Conservation (phyloP, 1,140 invertebrate genomes). For the Hyles vespertilio region DNA sequence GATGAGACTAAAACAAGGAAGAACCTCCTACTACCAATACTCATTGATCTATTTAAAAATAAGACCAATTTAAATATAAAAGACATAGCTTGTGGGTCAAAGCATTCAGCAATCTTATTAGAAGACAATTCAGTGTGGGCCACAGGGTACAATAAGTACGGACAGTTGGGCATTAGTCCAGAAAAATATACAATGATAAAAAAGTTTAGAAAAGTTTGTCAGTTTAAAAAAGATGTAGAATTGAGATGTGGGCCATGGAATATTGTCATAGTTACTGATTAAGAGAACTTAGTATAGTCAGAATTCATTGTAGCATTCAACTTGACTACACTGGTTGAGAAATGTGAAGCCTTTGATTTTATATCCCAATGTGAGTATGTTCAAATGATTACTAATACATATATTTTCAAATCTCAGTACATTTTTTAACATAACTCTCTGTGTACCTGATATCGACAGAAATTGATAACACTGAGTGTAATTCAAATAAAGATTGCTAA, state of each 20-base stretch:
- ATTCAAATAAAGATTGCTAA: too few relatives aligned
- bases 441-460: too few relatives aligned
- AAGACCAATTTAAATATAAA: conserved; percentile 69
- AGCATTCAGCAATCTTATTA: conserved; percentile 79
- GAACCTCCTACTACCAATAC: conserved; percentile 70
- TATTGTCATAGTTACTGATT: conserved; percentile 31
- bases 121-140: conserved; percentile 81
- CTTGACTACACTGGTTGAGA: too few relatives aligned
- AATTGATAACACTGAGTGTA: too few relatives aligned
- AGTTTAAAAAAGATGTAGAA: conserved; percentile 19
- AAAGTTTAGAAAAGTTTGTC: conserved; percentile 43
- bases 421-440: too few relatives aligned
- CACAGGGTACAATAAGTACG: conserved; percentile 84
- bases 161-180: conserved; percentile 78
- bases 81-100: conserved; percentile 81
- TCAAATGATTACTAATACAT: too few relatives aligned
- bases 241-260: conserved; percentile 58
- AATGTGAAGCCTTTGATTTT: too few relatives aligned
- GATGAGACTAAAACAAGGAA: conserved; percentile 40
- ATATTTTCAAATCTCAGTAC: too few relatives aligned
- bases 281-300: conserved; percentile 3
- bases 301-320: too few relatives aligned
- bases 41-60: conserved; percentile 76
- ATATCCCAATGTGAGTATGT: too few relatives aligned
- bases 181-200: conserved; percentile 30